These are phyloP conservation scores for Synanthedon myopaeformis DNA, from an alignment of 2,888 invertebrate species.

Conservation along the genomic window DNA sequence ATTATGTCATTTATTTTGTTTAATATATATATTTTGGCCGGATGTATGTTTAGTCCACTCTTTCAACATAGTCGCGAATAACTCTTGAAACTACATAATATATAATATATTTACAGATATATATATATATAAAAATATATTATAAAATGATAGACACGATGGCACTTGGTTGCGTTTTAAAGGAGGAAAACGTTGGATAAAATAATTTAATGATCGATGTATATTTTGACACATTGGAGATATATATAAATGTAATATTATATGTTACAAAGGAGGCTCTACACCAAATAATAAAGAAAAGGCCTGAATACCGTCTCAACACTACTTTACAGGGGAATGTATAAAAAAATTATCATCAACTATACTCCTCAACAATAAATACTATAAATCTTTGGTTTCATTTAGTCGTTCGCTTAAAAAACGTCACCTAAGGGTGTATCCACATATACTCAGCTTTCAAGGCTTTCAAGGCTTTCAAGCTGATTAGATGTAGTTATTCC, in stretches of 20 bases:
- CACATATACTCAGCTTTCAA: too few species aligned
- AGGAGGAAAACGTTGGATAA: conserved; percentile 29
- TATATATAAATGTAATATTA: too few species aligned
- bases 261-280: background rate
- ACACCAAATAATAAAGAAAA: conserved; percentile 8
- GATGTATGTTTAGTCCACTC: conserved; percentile 46
- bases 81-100: conserved; percentile 20
- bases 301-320: conserved; percentile 9
- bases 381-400: conserved; percentile 68
- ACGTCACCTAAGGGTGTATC: conserved; percentile 4
- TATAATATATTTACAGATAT: conserved; percentile 47
- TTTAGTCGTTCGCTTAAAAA: conserved; percentile 56
- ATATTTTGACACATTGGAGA: conserved; percentile 35
- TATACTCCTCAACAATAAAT: conserved; percentile 62
- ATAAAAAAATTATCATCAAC: conserved; percentile 56
- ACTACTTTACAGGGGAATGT: conserved; percentile 42
- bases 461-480: too few species aligned
- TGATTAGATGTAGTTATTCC: conserved; percentile 11
- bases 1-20: conserved; percentile 18
- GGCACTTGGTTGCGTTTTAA: conserved; percentile 65
- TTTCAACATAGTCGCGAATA: conserved; percentile 30
- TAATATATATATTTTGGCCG: conserved; percentile 34
- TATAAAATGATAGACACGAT: conserved; percentile 56
- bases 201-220: conserved; percentile 19
- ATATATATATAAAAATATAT: conserved; percentile 61